Conservation (phyloP, 2,113 vertebrate genomes). For the Sinocyclocheilus anophthalmus region DNA sequence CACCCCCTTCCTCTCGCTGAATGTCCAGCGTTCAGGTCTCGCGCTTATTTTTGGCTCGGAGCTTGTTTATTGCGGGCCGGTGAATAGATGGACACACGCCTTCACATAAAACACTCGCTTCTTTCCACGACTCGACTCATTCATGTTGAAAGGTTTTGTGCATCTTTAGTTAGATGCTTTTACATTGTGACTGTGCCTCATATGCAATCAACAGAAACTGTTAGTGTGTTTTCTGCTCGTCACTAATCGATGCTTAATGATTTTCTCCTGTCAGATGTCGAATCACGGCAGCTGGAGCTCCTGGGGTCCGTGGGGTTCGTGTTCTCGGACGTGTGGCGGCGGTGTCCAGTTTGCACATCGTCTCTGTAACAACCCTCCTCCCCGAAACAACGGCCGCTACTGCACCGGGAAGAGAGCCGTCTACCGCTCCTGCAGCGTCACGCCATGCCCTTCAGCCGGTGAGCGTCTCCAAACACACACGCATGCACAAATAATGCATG, state of each 20-base stretch:
- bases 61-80: constrained; percentile 23
- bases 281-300: constrained; percentile 97
- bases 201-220: no score
- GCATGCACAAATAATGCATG: background rate
- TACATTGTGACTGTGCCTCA: no score
- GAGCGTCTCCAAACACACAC: constrained; percentile 51
- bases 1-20: constrained; percentile 18
- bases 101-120: background rate
- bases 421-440: constrained; percentile 89
- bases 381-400: constrained; percentile 91
- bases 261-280: constrained; percentile 78
- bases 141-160: background rate
- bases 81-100: background rate
- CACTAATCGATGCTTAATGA: background rate
- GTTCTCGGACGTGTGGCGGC: constrained; percentile 89
- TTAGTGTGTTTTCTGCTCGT: background rate
- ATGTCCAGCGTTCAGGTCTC: constrained; percentile 9
- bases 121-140: background rate
- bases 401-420: constrained; percentile 94
- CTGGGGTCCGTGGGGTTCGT: constrained; percentile 94
- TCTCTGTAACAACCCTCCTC: constrained; percentile 94
- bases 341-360: constrained; percentile 94
- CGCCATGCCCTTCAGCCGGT: constrained; percentile 81
- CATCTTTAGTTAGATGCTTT: no score
- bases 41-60: constrained; percentile 18